phyloP scores from a whole-genome alignment of 1,140 invertebrate genomes.

The Tetramorium simillimum region DNA sequence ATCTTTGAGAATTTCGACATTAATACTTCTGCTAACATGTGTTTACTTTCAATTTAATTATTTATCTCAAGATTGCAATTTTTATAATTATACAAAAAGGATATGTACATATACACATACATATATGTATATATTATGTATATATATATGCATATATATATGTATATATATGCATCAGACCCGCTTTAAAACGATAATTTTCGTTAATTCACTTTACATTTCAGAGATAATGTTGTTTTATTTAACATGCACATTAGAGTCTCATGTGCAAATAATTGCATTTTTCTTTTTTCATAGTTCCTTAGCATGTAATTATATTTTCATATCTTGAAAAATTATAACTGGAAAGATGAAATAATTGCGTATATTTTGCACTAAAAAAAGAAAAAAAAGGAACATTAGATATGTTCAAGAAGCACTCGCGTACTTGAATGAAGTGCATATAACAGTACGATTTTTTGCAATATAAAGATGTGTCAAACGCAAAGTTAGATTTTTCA shows the following conservation, averaged over 20 bases:
- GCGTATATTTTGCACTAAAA: not conserved
- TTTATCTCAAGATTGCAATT: constrained; percentile 62
- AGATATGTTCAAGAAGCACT: constrained; percentile 70
- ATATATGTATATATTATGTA: not conserved
- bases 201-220: constrained; percentile 38
- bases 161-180: not conserved
- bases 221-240: constrained; percentile 40
- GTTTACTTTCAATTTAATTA: constrained; percentile 67
- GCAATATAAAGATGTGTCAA: constrained; percentile 71
- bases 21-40: constrained; percentile 52
- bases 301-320: not conserved
- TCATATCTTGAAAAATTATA: constrained; percentile 8
- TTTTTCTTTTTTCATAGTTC: constrained; percentile 43
- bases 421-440: constrained; percentile 55
- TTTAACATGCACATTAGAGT: constrained; percentile 41
- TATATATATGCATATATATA: not conserved
- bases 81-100: constrained; percentile 32
- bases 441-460: constrained; percentile 49
- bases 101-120: not conserved
- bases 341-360: constrained; percentile 10
- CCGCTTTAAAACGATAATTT: constrained; percentile 47
- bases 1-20: constrained; percentile 34
- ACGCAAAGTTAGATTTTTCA: constrained; percentile 69
- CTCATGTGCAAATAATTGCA: constrained; percentile 42
- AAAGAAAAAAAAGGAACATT: not conserved